Conservation (phyloP, 2,888 invertebrate species). For the Cantharis flavilabris region DNA sequence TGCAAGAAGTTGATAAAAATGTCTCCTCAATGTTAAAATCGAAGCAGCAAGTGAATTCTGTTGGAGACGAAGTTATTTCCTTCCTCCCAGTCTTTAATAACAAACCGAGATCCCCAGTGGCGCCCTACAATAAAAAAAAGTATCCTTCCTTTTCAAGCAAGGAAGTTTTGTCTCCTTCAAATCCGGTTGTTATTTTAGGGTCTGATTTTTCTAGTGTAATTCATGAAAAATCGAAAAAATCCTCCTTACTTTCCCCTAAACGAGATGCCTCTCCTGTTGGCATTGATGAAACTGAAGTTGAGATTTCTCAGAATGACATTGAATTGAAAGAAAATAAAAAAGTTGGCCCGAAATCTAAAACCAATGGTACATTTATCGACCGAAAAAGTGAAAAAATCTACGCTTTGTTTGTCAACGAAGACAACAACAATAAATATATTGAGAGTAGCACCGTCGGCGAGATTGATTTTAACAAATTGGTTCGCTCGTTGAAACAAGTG, state of each 20-base stretch:
- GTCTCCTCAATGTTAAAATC: not conserved
- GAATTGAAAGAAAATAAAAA: not conserved
- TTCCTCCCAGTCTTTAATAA: constrained; percentile 18
- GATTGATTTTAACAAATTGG: constrained; percentile 25
- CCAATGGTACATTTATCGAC: not conserved
- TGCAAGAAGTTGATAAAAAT: not conserved
- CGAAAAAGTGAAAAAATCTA: not conserved
- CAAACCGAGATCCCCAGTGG: not conserved
- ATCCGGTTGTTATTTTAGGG: not conserved
- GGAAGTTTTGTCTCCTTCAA: not conserved
- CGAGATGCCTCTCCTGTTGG: not conserved
- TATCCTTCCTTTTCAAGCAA: not conserved
- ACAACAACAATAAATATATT: not conserved
- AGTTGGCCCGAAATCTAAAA: not conserved
- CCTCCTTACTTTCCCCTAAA: not conserved
- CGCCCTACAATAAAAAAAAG: not conserved
- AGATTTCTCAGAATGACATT: not conserved
- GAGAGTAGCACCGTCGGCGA: not conserved
- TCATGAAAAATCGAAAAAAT: not conserved
- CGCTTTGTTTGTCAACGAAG: not conserved
- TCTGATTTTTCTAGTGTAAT: not conserved
- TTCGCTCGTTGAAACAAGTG: constrained; percentile 23
- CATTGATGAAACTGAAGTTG: not conserved
- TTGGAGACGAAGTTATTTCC: constrained; percentile 11
- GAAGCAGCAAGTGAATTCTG: not conserved